Conservation (phyloP, 2,888 invertebrate genomes). For the Drosophila meridiana region DNA sequence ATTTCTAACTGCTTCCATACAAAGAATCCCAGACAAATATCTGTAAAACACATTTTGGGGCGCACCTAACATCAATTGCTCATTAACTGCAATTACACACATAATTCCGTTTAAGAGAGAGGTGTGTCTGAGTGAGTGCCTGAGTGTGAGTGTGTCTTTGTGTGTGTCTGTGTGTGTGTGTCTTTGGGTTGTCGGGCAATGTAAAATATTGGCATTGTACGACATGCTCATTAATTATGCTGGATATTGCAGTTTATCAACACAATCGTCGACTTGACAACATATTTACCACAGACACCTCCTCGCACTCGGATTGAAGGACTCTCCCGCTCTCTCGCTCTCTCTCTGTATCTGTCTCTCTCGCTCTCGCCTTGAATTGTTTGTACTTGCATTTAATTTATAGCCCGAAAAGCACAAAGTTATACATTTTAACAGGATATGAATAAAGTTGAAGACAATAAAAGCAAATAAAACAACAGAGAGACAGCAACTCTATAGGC, state of each 20-base stretch:
- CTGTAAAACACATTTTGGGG: conserved; percentile 26
- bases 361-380: conserved; percentile 31
- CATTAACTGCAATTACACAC: conserved; percentile 69
- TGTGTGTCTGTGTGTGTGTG: conserved; percentile 3
- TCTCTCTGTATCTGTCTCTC: not conserved
- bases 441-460: conserved; percentile 81
- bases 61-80: conserved; percentile 66
- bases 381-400: conserved; percentile 74
- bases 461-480: conserved; percentile 71
- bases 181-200: conserved; percentile 44
- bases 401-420: conserved; percentile 79
- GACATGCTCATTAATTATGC: conserved; percentile 79
- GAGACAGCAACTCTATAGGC: conserved; percentile 29
- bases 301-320: conserved; percentile 14
- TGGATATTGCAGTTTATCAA: conserved; percentile 78
- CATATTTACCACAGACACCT: conserved; percentile 27
- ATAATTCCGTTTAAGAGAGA: conserved; percentile 49
- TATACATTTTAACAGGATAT: conserved; percentile 81
- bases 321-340: not conserved
- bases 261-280: conserved; percentile 77
- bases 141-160: not conserved
- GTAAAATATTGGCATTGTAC: conserved; percentile 79
- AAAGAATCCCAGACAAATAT: not conserved
- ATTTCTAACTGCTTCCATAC: not conserved
- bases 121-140: not conserved